Evolutionary conservation across 2,113 vertebrate genomes (phyloP), one percentile per base, ranked within the genome.

Genomic region (Prionailurus viverrinus): DNA sequence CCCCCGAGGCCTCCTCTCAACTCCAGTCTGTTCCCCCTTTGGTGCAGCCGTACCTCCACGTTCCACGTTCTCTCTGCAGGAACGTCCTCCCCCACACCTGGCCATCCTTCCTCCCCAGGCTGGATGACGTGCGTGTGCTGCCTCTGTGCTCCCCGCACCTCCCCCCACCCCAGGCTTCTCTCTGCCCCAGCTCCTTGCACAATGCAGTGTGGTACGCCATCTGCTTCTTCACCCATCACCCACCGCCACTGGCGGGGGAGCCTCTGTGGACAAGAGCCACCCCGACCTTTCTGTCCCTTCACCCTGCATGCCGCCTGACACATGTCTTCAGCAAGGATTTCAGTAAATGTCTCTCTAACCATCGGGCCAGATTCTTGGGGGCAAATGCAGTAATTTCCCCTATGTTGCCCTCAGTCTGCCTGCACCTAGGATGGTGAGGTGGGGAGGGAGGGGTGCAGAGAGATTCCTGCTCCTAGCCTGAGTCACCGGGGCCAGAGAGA

Each of bases 161-260:
- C 13, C 53, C 27, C n/a, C n/a, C 0, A 0, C 33, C 12, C 29
- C 0, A 0, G 25, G 23, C 14, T 51, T 19, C 78, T 82, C 61
- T 31, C 53, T 3, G 7, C 15, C 13, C 53, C 23, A 33, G 48
- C 58, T 55, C 39, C 76, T 53, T 63, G 73, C 7, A 53, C 18
- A 12, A 0, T 63, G 31, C 27, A 18, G 65, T 9, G 1, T 48
- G 36, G 71, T 36, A 33, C 13, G 13, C 53, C 1, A 3, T 27
- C 53, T 86, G 51, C 66, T 39, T 16, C n/a, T 21, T n/a, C 7
- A 0, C 66, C 31, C 15, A 1, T 68, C 55, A 8, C 74, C 68
- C n/a, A 14, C 58, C 4, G 3, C 36, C n/a, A 5, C 12, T 0
- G 65, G 39, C 21, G 29, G 39, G 25, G 29, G 19, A 73, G 80